Evolutionary conservation across 2,888 invertebrate genomes (phyloP), one percentile per base, ranked within the genome.

Genomic region (Clunio marinus): DNA sequence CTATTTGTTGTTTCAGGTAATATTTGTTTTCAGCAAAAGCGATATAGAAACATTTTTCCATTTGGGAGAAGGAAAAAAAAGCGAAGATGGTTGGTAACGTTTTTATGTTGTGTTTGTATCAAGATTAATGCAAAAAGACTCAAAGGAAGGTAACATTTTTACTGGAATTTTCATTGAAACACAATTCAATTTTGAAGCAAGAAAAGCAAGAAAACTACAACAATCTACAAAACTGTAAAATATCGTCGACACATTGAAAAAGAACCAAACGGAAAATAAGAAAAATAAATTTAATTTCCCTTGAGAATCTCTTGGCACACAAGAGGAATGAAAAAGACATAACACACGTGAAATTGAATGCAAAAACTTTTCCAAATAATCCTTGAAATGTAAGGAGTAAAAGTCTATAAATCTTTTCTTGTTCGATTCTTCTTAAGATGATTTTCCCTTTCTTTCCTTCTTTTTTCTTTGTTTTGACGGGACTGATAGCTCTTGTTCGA

Each of bases 211-310:
- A 15, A 63, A 63, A 63, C n/a, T 41, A 25, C 22, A 13, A 32
- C 10, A 66, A n/a, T 51, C 20, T 17, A 35, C 4, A 24, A 60
- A 60, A 63, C 63, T 63, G 45, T 66, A 55, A 51, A 55, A 66
- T 63, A 55, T 55, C 66, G 55, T 51, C 51, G 17, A 51, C 41
- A n/a, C n/a, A n/a, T n/a, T 59, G 63, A 24, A 57, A 57, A 60
- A 25, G 24, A 45, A 46, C 22, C 15, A 46, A 35, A 59, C 20
- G 28, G 32, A 66, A 51, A 66, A 57, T 57, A 25, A 57, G 57
- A 57, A 66, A 66, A 66, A 66, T 66, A 66, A 66, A 66, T 66
- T 66, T 66, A 66, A 66, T 66, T 66, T 66, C 66, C 66, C 66
- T n/a, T 13, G 66, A 66, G 66, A 66, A n/a, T n/a, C n/a, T 46